Percentiles rank a stretch among this genome's conserved stretches.
These are phyloP conservation scores for Dromas ardeola DNA, from an alignment of 2,113 vertebrate genomes.

Conservation along the genomic window DNA sequence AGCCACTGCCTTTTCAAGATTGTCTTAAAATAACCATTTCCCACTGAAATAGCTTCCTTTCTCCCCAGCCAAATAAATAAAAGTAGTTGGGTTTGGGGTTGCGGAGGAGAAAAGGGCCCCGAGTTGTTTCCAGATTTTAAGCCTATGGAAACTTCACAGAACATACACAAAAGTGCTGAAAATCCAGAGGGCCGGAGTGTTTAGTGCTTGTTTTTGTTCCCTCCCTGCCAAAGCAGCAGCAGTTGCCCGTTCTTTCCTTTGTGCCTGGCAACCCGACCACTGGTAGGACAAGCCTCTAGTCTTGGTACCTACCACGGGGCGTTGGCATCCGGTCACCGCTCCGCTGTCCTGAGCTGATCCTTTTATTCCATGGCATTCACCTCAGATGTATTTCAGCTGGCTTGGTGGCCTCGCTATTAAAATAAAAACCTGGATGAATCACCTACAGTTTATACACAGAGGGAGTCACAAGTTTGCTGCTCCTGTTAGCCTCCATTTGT, in stretches of 20 bases:
- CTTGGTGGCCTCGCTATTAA: slow-evolving; percentile 68
- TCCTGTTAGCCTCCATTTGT: slow-evolving; percentile 59
- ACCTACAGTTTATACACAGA: slow-evolving; percentile 46
- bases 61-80: background rate
- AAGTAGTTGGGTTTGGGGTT: background rate
- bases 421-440: slow-evolving; percentile 74
- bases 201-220: background rate
- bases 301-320: slow-evolving; percentile 43
- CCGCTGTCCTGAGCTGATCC: slow-evolving; percentile 72
- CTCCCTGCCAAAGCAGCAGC: slow-evolving; percentile 38
- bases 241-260: slow-evolving; percentile 33
- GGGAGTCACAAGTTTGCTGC: slow-evolving; percentile 31
- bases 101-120: background rate
- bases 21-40: background rate
- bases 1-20: background rate
- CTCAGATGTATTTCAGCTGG: slow-evolving; percentile 69
- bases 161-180: background rate
- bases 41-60: slow-evolving; percentile 2
- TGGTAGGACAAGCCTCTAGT: background rate
- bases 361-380: slow-evolving; percentile 64
- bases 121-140: background rate
- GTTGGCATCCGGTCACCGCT: slow-evolving; percentile 54
- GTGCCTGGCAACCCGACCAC: background rate
- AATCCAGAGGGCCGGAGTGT: background rate
- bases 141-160: slow-evolving; percentile 7